Base-by-base conservation (phyloP, 2,888 invertebrate genomes). In the Cartodere bifasciata region DNA sequence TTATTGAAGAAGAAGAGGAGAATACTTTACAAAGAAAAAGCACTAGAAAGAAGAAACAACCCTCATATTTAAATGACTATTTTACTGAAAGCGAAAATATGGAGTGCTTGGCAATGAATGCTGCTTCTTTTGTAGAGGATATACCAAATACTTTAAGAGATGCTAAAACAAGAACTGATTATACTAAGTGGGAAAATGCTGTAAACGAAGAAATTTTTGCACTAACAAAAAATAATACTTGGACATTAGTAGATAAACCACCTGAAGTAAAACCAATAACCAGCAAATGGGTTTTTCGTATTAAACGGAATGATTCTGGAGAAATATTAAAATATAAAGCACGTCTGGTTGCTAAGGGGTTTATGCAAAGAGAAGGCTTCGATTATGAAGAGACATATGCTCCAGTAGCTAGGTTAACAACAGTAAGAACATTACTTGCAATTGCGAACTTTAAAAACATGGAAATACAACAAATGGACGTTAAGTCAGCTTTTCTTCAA, bases 351-450 rank as follows among this genome's bases (percentile, higher is more conserved):
- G n/a, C 37, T 10, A 46, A 41, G 31, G 45, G 45, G 6, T 46
- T 41, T 30, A 24, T 36, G 7, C 45, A 48, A 39, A 30, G 25
- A 15, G 16, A 35, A 35, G 46, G 46, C 4, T 27, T 34, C 7
- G 48, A 50, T 28, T 47, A 42, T 34, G 36, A 44, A 24, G 46
- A 52, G 39, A 50, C 43, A 14, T 35, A 21, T 13, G 34, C 34
- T 16, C 32, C 35, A 15, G 35, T 35, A 15, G 34, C 34, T 7
- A 31, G 34, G 25, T 22, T 37, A 15, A 15, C 29, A 21, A 16
- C 11, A 12, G 13, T 29, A 4, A 4, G 29, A 29, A 29, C 13
- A 4, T 26, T 24, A 6, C 4, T 29, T 5, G 21, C 29, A 25
- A 10, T 29, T 9, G 15, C 23, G 13, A 25, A 25, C 12, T 4